Evolutionary conservation across 2,797 vertebrate genomes (phyloP).

Genomic region (Pogoniulus pusillus): DNA sequence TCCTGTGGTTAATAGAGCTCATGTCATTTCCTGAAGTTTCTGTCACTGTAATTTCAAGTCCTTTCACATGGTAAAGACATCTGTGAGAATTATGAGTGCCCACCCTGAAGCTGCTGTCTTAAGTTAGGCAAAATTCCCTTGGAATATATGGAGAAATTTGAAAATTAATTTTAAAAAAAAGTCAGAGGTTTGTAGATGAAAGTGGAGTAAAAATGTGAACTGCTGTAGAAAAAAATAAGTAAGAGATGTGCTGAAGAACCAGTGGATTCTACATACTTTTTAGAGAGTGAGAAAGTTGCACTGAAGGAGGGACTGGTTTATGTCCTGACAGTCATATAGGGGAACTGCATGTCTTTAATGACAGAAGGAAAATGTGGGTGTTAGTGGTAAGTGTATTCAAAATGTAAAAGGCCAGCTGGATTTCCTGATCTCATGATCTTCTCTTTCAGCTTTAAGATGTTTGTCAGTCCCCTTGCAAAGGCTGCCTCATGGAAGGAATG

Average conservation of each 20-base stretch:
- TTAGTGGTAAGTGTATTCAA: not conserved
- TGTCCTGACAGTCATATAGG: not conserved
- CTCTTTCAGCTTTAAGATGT: not conserved
- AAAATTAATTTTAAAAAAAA: not conserved
- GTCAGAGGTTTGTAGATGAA: not conserved
- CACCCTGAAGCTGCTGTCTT: not conserved
- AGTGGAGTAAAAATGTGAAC: not conserved
- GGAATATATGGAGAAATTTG: not conserved
- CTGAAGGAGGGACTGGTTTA: not conserved
- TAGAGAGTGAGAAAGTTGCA: not conserved
- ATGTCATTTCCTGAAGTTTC: constrained; percentile 18
- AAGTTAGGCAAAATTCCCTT: not conserved
- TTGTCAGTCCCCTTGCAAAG: not conserved
- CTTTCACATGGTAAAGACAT: not conserved
- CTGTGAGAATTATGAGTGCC: constrained; percentile 3
- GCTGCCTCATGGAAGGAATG: not conserved
- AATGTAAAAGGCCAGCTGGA: not conserved
- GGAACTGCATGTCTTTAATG: not conserved
- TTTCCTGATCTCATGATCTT: not conserved
- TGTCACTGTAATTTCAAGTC: constrained; percentile 20
- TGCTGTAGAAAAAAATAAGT: not conserved
- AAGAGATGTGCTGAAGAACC: not conserved
- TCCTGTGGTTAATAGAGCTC: not conserved
- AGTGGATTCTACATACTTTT: not conserved
- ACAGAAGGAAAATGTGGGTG: not conserved